Evolutionary conservation across 2,797 vertebrate species (phyloP).

Genomic region (Micromesistius poutassou): DNA sequence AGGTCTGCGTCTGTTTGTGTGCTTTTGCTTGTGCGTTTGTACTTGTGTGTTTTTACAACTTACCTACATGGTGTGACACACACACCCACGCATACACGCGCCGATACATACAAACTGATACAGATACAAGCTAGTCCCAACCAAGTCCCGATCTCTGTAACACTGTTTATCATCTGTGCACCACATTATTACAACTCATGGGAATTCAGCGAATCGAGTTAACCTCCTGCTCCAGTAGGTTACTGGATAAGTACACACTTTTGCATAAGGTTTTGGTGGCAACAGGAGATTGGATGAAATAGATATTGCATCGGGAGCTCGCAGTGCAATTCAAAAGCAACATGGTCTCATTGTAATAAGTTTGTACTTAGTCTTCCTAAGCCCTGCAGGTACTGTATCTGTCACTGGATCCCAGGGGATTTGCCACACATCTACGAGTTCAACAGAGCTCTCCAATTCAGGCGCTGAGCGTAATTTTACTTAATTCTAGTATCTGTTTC

Average conservation of each 20-base stretch:
- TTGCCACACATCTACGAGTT: neutral
- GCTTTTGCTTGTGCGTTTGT: neutral
- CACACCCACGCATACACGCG: neutral
- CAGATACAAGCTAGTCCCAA: neutral
- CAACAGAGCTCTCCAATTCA: neutral
- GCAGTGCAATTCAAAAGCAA: slow-evolving; percentile 11
- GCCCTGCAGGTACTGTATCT: neutral
- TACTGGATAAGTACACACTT: neutral
- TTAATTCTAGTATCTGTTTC: neutral
- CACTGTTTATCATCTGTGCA: neutral
- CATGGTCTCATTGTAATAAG: neutral
- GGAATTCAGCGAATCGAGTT: neutral
- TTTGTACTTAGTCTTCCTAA: slow-evolving; percentile 9
- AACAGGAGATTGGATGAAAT: neutral
- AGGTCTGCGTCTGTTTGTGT: neutral
- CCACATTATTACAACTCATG: neutral
- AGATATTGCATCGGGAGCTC: slow-evolving; percentile 1
- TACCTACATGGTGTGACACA: neutral
- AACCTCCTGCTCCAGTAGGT: neutral
- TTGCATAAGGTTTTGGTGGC: neutral
- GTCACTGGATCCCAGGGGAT: slow-evolving; percentile 5
- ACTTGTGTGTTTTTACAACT: neutral
- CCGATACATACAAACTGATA: neutral
- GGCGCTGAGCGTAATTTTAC: neutral
- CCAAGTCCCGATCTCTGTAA: neutral